Base-by-base conservation (phyloP, 2,113 vertebrate species). In the Corythornis vintsioides region DNA sequence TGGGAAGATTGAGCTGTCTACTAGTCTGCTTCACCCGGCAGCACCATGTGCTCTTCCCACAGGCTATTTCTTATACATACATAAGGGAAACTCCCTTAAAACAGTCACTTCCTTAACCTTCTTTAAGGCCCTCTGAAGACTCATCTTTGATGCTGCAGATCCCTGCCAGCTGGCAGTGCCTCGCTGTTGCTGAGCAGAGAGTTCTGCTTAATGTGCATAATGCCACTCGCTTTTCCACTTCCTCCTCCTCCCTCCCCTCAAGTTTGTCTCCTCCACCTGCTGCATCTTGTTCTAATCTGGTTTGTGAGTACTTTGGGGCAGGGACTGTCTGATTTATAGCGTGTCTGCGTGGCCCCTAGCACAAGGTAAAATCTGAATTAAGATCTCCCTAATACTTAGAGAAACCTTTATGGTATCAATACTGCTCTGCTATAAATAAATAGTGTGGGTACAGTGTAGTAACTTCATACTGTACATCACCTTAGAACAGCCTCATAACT, bases 221-320 rank as follows among this genome's bases (percentile, higher is more conserved):
- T 43, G 86, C 66, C 64, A 52, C 78, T 84, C 50, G 89, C 66
- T 63, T 87, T 55, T 85, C 82, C 84, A 70, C 81, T 96, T 95
- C 91, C 94, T 96, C 60, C 94, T 95, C 91, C 94, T 96, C 91
- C 94, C 92, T 93, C 86, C 85, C 95, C 48, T 24, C 45, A 5
- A 91, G 95, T 89, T 87, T 21, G 91, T 94, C 96, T 95, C 91
- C 88, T 96, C 93, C 93, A 96, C 96, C 92, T 94, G 93, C 93
- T 95, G 90, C 95, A 88, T 94, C 96, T 95, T 92, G 89, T 94
- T 93, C 95, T 92, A 59, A 94, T 94, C 92, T 88, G 87, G 87
- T 92, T 67, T 92, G 84, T 56, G 95, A 94, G 91, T 89, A 92
- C 94, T 95, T 67, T 77, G 92, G 94, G 95, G 92, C 87, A 93